Evolutionary conservation across 2,113 vertebrate genomes (phyloP).

Genomic region (Herpetotheres cachinnans): DNA sequence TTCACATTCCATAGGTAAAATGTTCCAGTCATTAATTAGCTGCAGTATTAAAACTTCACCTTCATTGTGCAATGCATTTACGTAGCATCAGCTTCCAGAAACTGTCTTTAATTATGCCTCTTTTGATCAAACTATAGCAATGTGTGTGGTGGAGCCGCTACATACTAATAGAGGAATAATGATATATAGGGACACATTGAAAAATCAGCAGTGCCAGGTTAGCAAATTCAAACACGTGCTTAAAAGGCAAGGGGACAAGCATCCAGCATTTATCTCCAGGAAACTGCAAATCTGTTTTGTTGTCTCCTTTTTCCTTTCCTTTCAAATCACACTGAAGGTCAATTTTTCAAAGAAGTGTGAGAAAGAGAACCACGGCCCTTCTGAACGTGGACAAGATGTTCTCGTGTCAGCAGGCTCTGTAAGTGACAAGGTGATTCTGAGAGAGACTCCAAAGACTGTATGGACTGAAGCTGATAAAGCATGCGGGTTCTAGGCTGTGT

Average conservation of each 20-base stretch:
- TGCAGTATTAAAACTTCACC: background rate
- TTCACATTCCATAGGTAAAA: background rate
- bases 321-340: conserved; percentile 11
- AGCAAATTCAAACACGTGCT: background rate
- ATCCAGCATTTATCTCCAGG: background rate
- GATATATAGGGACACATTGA: background rate
- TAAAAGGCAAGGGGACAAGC: background rate
- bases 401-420: background rate
- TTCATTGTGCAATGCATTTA: background rate
- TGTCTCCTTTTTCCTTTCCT: background rate
- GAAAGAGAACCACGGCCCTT: background rate
- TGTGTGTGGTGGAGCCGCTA: background rate
- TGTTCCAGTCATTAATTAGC: background rate
- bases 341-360: background rate
- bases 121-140: conserved; percentile 3
- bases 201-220: background rate
- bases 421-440: background rate
- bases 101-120: background rate
- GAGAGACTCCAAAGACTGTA: background rate
- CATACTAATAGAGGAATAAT: background rate
- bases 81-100: background rate
- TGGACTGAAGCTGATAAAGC: background rate
- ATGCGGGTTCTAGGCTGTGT: background rate
- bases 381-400: background rate
- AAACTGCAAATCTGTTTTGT: background rate